These are phyloP conservation scores for Volucella inanis DNA, from an alignment of 2,888 invertebrate genomes.

Conservation along the genomic window DNA sequence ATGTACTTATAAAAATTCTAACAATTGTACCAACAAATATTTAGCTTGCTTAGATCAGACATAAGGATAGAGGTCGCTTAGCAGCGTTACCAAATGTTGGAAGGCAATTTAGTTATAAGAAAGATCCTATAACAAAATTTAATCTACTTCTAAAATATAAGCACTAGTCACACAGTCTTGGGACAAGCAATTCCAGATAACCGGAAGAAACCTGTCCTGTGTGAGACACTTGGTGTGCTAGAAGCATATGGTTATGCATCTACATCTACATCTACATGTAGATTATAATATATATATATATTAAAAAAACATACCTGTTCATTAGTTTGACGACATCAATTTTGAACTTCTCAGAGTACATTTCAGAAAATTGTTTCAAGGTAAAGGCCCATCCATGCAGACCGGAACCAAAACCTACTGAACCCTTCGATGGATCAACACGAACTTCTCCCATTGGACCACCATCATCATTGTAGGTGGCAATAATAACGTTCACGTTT, in stretches of 20 bases:
- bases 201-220: conserved; percentile 76
- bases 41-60: conserved; percentile 87
- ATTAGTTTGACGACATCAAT: conserved; percentile 98
- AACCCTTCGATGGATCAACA: conserved; percentile 98
- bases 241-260: conserved; percentile 77
- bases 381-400: conserved; percentile 99
- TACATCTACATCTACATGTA: not conserved
- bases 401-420: conserved; percentile 99
- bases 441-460: conserved; percentile 99
- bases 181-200: conserved; percentile 69
- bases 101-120: not conserved
- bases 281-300: too few species aligned
- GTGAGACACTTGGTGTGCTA: conserved; percentile 82
- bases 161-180: conserved; percentile 84
- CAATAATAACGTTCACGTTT: conserved; percentile 99
- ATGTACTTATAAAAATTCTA: conserved; percentile 13
- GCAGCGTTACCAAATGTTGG: conserved; percentile 87
- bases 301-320: conserved; percentile 86
- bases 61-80: conserved; percentile 92
- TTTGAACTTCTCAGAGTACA: conserved; percentile 99
- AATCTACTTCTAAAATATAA: conserved; percentile 87
- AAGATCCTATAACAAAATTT: conserved; percentile 76
- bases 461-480: conserved; percentile 98
- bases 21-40: conserved; percentile 78
- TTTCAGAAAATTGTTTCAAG: conserved; percentile 99